Conservation (phyloP, 2,888 invertebrate species). For the Cremastinae sp. region DNA sequence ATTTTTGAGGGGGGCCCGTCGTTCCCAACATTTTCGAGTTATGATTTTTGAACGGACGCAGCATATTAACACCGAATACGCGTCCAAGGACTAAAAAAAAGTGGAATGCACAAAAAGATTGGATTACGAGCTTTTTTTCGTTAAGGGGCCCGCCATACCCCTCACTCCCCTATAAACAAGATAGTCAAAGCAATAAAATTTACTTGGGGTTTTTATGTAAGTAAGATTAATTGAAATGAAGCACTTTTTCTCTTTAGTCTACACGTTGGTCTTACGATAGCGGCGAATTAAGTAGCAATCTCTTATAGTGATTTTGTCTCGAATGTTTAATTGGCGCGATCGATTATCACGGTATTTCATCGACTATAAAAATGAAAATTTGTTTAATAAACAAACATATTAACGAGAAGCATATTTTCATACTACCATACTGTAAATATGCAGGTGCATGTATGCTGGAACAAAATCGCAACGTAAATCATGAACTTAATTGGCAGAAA, state of each 20-base stretch:
- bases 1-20: too few species aligned
- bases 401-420: slow-evolving; percentile 1
- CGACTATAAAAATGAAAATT: slow-evolving; percentile 2
- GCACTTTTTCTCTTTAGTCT: slow-evolving; percentile 15
- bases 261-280: background rate
- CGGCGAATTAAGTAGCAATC: slow-evolving; percentile 35
- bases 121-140: too few species aligned
- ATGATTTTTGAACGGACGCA: too few species aligned
- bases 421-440: slow-evolving; percentile 14
- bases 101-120: too few species aligned
- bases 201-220: background rate
- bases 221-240: background rate
- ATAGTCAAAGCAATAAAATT: too few species aligned
- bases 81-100: too few species aligned
- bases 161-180: too few species aligned
- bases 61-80: too few species aligned
- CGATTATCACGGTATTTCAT: slow-evolving; percentile 23
- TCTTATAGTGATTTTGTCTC: slow-evolving; percentile 10
- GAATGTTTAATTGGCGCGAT: slow-evolving; percentile 47
- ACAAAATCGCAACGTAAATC: slow-evolving; percentile 50
- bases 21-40: too few species aligned
- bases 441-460: slow-evolving; percentile 7
- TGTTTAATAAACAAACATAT: slow-evolving; percentile 10
- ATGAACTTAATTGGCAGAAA: slow-evolving; percentile 58
- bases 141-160: too few species aligned